Percentiles rank a stretch among this genome's conserved stretches.
These are phyloP conservation scores for Choreutis nemorana DNA, from an alignment of 2,888 invertebrate genomes.

Conservation along the genomic window DNA sequence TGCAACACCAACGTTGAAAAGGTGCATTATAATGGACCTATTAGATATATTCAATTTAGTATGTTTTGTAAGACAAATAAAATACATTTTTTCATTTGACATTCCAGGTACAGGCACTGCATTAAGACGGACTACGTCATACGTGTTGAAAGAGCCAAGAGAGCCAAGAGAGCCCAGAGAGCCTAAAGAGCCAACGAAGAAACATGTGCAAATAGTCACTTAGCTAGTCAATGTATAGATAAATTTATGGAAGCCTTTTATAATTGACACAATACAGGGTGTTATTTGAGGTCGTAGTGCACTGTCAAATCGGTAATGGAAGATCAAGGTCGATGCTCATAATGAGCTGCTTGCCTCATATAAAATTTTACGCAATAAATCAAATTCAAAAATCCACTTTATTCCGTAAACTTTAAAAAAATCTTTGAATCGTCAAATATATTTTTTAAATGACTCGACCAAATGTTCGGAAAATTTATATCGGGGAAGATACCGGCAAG, in stretches of 20 bases:
- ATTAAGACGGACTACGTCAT: constrained; percentile 45
- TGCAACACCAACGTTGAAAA: too few relatives aligned
- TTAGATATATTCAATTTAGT: neutral
- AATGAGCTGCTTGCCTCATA: constrained; percentile 4
- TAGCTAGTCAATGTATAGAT: constrained; percentile 18
- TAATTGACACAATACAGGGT: neutral
- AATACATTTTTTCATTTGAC: constrained; percentile 4
- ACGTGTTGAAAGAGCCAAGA: constrained; percentile 46
- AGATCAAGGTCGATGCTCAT: constrained; percentile 4
- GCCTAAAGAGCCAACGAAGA: constrained; percentile 35
- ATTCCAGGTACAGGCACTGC: constrained; percentile 40
- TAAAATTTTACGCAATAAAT: neutral
- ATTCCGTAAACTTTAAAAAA: constrained; percentile 11
- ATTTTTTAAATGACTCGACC: too few relatives aligned
- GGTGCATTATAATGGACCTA: neutral
- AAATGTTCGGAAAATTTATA: too few relatives aligned
- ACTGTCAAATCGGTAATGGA: neutral
- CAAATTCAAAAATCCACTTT: constrained; percentile 9
- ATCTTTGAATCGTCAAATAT: too few relatives aligned
- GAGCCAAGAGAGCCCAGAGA: constrained; percentile 43
- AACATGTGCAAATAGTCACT: constrained; percentile 53
- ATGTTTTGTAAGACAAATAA: neutral
- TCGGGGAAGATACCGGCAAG: too few relatives aligned
- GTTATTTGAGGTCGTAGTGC: neutral
- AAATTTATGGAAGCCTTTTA: constrained; percentile 2